A percentile compares a stretch with the other conserved stretches of the same genome.
Conservation (phyloP, 2,888 invertebrate species). For the Patella ulyssiponensis region DNA sequence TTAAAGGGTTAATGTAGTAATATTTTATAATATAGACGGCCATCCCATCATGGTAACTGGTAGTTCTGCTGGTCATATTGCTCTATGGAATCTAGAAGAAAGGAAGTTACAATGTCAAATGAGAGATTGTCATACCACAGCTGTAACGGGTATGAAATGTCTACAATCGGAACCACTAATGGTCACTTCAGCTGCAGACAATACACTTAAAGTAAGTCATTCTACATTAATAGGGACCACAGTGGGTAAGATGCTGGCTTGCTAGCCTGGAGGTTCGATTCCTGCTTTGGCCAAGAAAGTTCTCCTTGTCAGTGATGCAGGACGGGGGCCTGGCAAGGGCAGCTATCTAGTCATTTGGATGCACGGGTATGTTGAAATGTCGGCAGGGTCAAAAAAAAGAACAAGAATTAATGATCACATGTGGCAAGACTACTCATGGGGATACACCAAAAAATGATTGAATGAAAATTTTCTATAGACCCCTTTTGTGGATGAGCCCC, state of each 20-base stretch:
- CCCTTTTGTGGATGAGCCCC: too few species aligned
- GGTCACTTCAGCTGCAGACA: slow-evolving; percentile 93
- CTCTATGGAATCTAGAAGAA: slow-evolving; percentile 88
- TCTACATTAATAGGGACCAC: slow-evolving; percentile 73
- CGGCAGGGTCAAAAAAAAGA: too few species aligned
- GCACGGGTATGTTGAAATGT: too few species aligned
- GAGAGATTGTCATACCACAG: slow-evolving; percentile 81
- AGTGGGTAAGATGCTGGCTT: background rate
- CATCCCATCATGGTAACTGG: slow-evolving; percentile 89
- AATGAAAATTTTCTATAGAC: too few species aligned
- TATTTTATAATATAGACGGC: slow-evolving; percentile 77
- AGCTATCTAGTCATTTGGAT: too few species aligned
- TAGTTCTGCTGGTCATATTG: slow-evolving; percentile 86
- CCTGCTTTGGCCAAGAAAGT: background rate
- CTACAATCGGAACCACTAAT: slow-evolving; percentile 90
- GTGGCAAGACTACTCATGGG: too few species aligned
- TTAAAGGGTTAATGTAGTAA: too few species aligned
- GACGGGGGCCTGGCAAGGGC: too few species aligned
- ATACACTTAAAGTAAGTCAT: slow-evolving; percentile 86
- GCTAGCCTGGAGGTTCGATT: background rate
- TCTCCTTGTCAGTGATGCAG: background rate
- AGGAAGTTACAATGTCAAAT: slow-evolving; percentile 83
- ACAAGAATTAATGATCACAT: too few species aligned
- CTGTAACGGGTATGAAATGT: slow-evolving; percentile 86
- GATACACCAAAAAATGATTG: too few species aligned